Evolutionary conservation across 2,888 invertebrate genomes (phyloP), one percentile per base, ranked within the genome.

Genomic region (Brachynemurus nebulosus): DNA sequence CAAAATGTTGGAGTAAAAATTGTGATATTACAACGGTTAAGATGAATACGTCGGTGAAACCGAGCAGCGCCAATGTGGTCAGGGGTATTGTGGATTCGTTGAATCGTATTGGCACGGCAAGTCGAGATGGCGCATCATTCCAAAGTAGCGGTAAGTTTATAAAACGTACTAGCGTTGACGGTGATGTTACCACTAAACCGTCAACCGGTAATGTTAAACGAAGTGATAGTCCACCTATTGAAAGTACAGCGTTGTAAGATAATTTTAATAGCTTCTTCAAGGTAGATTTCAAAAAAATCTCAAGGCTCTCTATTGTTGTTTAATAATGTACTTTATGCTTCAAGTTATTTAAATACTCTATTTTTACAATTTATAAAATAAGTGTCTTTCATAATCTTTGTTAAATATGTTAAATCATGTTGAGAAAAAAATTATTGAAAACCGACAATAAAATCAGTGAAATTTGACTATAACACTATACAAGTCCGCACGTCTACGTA

Each of bases 51-150:
- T 43, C 6, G 35, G 44, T 27, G 34, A 40, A 45, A 8, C 40
- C 30, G 7, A 27, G 42, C 6, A 42, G 49, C 30, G 54, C 52
- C 18, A 60, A 56, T 51, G 47, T 64, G 12, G 65, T 65, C 9
- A 57, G 55, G 46, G 62, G 57, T 48, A 63, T 65, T 36, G 63
- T 65, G 36, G 63, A 65, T 34, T 61, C 56, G 38, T 53, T 64
- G 30, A 65, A 65, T 52, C 51, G 57, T 14, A 61, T 59, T 45
- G 62, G 62, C n/a, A 40, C 23, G n/a, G 14, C 16, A 25, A 25
- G 14, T 8, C 14, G 14, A 14, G 18, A 9, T n/a, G 12, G 18
- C 12, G n/a, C 20, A 7, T 16, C 18, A 25, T 14, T 12, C 9
- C 23, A 40, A 9, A 40, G 25, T 27, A 21, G 40, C 4, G 25